Conservation (phyloP, 2,888 invertebrate genomes). For the Lottia gigantea region DNA sequence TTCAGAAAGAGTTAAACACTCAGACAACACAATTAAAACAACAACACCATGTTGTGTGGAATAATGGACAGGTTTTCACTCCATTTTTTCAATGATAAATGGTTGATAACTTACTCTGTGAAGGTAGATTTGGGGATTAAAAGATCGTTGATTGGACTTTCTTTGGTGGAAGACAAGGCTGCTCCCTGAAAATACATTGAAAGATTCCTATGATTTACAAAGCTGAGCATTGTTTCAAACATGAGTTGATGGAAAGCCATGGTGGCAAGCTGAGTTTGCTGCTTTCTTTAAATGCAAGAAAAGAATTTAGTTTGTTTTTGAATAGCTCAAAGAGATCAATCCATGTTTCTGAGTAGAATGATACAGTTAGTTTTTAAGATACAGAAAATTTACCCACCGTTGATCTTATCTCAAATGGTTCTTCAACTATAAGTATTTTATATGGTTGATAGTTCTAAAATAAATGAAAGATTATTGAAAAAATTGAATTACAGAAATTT, state of each 20-base stretch:
- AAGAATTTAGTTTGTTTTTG: too few relatives aligned
- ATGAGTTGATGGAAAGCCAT: too few relatives aligned
- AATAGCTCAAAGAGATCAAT: too few relatives aligned
- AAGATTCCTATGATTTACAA: background rate
- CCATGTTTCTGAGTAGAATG: too few relatives aligned
- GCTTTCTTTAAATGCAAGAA: too few relatives aligned
- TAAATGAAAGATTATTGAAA: background rate
- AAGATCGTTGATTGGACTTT: conserved; percentile 25
- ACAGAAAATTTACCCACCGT: conserved; percentile 32
- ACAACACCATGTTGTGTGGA: conserved; percentile 28
- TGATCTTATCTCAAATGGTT: conserved; percentile 47
- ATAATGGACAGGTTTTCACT: background rate
- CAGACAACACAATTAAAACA: background rate
- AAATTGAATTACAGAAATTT: too few relatives aligned
- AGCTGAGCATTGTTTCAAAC: background rate
- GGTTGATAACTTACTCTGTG: conserved; percentile 30
- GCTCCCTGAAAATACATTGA: too few relatives aligned
- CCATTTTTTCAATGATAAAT: background rate
- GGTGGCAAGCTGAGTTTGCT: too few relatives aligned
- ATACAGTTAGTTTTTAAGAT: background rate
- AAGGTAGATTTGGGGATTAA: conserved; percentile 27
- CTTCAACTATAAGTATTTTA: conserved; percentile 56
- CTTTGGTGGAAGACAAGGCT: conserved; percentile 6
- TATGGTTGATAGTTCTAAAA: conserved; percentile 58
- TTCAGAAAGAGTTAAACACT: background rate